Conservation (phyloP, 2,113 vertebrate genomes). For the Corythornis vintsioides region DNA sequence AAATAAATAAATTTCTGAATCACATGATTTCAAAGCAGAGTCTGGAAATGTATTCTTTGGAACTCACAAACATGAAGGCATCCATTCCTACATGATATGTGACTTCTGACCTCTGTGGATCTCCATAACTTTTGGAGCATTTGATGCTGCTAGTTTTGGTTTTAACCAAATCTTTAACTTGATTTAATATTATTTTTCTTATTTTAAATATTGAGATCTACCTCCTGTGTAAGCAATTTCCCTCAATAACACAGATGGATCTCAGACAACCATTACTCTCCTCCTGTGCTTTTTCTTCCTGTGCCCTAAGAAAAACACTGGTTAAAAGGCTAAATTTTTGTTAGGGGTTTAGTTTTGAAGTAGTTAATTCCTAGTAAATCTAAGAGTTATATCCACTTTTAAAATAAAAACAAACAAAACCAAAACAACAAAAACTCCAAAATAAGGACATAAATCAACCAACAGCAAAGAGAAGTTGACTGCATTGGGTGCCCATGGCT, state of each 20-base stretch:
- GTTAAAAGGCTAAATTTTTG: background rate
- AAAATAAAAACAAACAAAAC: background rate
- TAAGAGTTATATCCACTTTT: background rate
- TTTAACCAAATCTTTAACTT: constrained; percentile 6
- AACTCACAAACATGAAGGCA: background rate
- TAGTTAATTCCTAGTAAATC: background rate
- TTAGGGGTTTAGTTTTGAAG: background rate
- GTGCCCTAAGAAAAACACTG: background rate
- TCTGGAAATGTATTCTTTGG: background rate
- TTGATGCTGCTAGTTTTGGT: background rate
- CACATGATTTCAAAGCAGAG: background rate
- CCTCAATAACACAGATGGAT: constrained; percentile 27
- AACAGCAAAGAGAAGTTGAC: background rate
- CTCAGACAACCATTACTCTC: constrained; percentile 13
- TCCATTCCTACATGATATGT: background rate
- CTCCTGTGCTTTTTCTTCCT: background rate
- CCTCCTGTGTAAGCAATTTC: constrained; percentile 21
- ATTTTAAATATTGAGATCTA: constrained; percentile 25
- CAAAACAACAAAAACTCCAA: background rate
- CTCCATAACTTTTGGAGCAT: background rate
- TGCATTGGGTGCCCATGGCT: background rate
- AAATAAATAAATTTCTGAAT: background rate
- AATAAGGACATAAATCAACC: background rate
- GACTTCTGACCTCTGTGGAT: background rate
- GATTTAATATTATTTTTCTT: constrained; percentile 25